Percentiles rank a stretch among this genome's conserved stretches.
Conservation (phyloP, 2,888 invertebrate genomes). For the Macrophya annulata region DNA sequence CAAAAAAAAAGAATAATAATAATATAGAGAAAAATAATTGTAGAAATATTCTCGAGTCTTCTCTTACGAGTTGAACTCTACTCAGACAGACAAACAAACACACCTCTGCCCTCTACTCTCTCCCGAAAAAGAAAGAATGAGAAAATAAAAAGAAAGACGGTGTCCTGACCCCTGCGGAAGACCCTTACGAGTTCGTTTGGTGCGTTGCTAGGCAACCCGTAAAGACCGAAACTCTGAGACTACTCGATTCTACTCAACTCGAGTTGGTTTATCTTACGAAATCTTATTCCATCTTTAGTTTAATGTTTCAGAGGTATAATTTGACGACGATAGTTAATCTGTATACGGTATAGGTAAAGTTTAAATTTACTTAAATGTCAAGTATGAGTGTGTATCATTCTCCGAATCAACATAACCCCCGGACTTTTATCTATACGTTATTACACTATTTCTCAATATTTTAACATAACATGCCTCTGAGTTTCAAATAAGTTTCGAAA, state of each 20-base stretch:
- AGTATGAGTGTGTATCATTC: too few relatives aligned
- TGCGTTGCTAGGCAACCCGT: constrained; percentile 73
- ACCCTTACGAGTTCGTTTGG: constrained; percentile 52
- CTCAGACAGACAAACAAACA: not conserved
- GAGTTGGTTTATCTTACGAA: not conserved
- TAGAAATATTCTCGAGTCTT: too few relatives aligned
- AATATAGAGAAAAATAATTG: too few relatives aligned
- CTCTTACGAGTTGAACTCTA: too few relatives aligned
- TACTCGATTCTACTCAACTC: not conserved
- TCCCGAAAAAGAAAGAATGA: not conserved
- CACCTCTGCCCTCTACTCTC: not conserved
- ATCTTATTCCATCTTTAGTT: not conserved
- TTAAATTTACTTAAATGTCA: too few relatives aligned
- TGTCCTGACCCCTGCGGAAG: constrained; percentile 60
- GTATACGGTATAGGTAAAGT: too few relatives aligned
- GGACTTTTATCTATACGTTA: too few relatives aligned
- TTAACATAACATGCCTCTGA: not conserved
- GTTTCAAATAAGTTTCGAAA: too few relatives aligned
- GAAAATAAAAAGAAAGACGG: constrained; percentile 57
- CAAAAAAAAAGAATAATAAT: too few relatives aligned
- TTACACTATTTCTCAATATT: not conserved
- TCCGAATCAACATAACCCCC: not conserved
- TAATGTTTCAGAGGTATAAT: not conserved
- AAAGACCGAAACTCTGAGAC: constrained; percentile 56
- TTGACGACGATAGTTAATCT: too few relatives aligned